Evolutionary conservation across 2,888 invertebrate species (phyloP).

Genomic region (Drepanosiphum platanoidis): DNA sequence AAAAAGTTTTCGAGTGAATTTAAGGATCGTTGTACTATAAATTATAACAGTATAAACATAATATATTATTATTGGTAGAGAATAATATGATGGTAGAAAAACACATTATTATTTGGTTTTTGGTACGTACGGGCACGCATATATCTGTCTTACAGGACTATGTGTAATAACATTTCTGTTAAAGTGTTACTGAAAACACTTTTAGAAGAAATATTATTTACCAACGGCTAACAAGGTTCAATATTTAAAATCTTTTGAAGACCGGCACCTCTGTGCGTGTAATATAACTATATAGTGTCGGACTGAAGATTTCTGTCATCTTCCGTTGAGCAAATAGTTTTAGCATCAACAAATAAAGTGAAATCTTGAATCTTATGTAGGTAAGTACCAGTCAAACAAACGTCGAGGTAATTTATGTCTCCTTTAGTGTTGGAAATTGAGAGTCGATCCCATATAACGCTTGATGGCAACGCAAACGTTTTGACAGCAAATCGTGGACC

Average conservation of each 20-base stretch:
- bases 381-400: neutral
- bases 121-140: no score
- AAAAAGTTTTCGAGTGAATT: no score
- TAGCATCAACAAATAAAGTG: constrained; percentile 50
- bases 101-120: no score
- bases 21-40: no score
- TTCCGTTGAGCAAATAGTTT: constrained; percentile 43
- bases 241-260: constrained; percentile 52
- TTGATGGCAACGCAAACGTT: constrained; percentile 14
- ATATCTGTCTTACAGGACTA: no score
- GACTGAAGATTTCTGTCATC: constrained; percentile 49
- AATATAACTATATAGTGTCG: neutral
- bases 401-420: constrained; percentile 24
- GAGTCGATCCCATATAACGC: neutral
- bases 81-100: no score
- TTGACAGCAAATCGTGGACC: neutral
- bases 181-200: constrained; percentile 39
- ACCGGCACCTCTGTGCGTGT: neutral
- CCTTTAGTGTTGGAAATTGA: neutral
- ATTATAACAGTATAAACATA: no score
- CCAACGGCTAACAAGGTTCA: constrained; percentile 42
- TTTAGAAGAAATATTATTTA: constrained; percentile 42
- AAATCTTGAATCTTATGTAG: neutral
- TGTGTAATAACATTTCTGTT: no score
- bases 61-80: no score